Percentiles rank a stretch among this genome's conserved stretches.
Conservation (phyloP, 2,113 vertebrate genomes). For the Artemisiospiza belli region DNA sequence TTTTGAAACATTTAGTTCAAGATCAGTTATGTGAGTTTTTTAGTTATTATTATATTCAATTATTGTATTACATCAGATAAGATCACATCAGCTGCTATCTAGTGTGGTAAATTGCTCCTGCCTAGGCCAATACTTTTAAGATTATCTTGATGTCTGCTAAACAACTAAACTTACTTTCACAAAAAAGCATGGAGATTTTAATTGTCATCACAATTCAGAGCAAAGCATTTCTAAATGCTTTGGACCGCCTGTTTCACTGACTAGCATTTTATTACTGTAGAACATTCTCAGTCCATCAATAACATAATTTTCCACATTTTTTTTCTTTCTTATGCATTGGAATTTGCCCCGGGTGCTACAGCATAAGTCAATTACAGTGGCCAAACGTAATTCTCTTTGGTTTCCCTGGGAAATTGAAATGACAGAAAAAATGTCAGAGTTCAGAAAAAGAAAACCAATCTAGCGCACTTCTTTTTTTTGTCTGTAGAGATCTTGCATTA, state of each 20-base stretch:
- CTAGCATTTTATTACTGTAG: not conserved
- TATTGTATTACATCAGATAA: not conserved
- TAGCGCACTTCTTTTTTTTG: not conserved
- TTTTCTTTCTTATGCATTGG: not conserved
- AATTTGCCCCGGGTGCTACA: constrained; percentile 53
- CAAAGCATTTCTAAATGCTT: not conserved
- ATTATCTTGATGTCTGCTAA: not conserved
- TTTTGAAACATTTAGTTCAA: not conserved
- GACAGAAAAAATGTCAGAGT: constrained; percentile 52
- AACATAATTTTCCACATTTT: constrained; percentile 26
- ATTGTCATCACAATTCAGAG: not conserved
- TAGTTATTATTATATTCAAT: not conserved
- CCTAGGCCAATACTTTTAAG: not conserved
- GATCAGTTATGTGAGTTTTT: not conserved
- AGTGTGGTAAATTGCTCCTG: not conserved
- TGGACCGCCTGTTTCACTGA: not conserved
- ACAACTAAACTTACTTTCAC: not conserved
- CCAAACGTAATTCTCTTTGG: constrained; percentile 25
- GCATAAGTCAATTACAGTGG: constrained; percentile 40
- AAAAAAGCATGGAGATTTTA: not conserved
- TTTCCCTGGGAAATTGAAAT: constrained; percentile 52
- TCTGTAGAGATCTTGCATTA: constrained; percentile 40
- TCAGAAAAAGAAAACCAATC: constrained; percentile 51
- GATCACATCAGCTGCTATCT: not conserved
- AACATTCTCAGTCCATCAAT: constrained; percentile 23